Percentiles rank a stretch among this genome's conserved stretches.
Conservation (phyloP, 2,113 vertebrate genomes). For the Carassius gibelio region DNA sequence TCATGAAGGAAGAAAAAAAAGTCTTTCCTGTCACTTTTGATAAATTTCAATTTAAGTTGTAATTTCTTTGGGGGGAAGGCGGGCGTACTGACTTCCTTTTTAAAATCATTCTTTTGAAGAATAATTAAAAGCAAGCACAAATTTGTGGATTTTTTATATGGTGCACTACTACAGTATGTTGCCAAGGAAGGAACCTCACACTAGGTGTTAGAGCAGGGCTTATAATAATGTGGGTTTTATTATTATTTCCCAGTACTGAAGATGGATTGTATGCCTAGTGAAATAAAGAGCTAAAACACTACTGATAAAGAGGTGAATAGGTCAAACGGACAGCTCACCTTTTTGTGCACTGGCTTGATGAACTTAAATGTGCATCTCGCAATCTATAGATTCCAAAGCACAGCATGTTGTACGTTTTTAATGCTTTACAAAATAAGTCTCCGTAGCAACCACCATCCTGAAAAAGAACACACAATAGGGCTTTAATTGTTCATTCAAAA, state of each 20-base stretch:
- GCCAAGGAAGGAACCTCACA: not conserved
- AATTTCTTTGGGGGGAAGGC: not conserved
- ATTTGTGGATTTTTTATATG: not conserved
- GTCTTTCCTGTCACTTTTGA: not conserved
- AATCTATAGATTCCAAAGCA: slow-evolving; percentile 99
- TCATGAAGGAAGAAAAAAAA: no score
- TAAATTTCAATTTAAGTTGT: not conserved
- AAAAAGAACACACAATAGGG: slow-evolving; percentile 44
- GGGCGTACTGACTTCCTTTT: not conserved
- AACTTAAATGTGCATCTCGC: slow-evolving; percentile 89
- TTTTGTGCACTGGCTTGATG: slow-evolving; percentile 91
- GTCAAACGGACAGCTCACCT: slow-evolving; percentile 75
- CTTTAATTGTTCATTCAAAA: not conserved
- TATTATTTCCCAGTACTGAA: not conserved
- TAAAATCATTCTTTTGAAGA: no score
- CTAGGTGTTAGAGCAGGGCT: not conserved
- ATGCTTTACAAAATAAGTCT: slow-evolving; percentile 97
- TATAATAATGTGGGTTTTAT: not conserved
- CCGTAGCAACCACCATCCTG: slow-evolving; percentile 99
- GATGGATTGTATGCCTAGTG: not conserved
- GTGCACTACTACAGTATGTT: not conserved
- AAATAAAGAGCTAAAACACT: not conserved
- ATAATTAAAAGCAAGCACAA: not conserved
- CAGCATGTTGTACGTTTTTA: slow-evolving; percentile 99
- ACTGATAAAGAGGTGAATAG: not conserved